Evolutionary conservation across 2,888 invertebrate genomes (phyloP).

Genomic region (Tipula helvola): DNA sequence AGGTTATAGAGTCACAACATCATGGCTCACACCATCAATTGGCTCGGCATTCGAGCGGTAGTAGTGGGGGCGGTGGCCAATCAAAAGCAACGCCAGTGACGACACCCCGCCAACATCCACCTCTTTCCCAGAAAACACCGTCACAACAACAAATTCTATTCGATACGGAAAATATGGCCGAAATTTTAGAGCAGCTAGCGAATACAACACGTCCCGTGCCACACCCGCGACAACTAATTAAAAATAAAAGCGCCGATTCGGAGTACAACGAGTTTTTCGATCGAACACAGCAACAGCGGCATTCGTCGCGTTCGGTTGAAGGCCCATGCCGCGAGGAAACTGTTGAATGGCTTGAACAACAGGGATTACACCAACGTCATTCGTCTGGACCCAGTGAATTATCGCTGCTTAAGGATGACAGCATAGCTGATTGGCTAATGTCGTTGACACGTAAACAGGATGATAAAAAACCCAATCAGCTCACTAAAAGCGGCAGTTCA

Average conservation of each 20-base stretch:
- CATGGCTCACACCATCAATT: constrained; percentile 8
- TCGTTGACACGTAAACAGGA: constrained; percentile 30
- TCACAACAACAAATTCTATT: constrained; percentile 17
- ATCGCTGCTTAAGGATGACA: constrained; percentile 32
- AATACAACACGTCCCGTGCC: constrained; percentile 19
- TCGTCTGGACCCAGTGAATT: constrained; percentile 35
- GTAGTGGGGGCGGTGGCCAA: background rate
- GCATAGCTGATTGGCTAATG: constrained; percentile 32
- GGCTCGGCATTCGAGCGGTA: background rate
- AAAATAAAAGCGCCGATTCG: constrained; percentile 22
- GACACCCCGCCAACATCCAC: constrained; percentile 17
- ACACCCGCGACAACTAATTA: constrained; percentile 23
- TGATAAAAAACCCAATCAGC: constrained; percentile 19
- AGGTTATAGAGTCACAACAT: background rate
- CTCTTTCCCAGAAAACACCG: constrained; percentile 17
- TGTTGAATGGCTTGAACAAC: constrained; percentile 31
- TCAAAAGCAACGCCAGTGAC: background rate
- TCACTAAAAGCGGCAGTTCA: background rate
- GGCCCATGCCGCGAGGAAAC: constrained; percentile 33
- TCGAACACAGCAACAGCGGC: constrained; percentile 33
- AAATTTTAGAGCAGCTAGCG: constrained; percentile 13
- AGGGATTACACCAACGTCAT: constrained; percentile 30
- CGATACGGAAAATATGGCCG: background rate
- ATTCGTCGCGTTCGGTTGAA: constrained; percentile 35
- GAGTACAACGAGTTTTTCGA: constrained; percentile 31